Conservation (phyloP, 2,888 invertebrate species). For the Glyphotaelius pellucidus region DNA sequence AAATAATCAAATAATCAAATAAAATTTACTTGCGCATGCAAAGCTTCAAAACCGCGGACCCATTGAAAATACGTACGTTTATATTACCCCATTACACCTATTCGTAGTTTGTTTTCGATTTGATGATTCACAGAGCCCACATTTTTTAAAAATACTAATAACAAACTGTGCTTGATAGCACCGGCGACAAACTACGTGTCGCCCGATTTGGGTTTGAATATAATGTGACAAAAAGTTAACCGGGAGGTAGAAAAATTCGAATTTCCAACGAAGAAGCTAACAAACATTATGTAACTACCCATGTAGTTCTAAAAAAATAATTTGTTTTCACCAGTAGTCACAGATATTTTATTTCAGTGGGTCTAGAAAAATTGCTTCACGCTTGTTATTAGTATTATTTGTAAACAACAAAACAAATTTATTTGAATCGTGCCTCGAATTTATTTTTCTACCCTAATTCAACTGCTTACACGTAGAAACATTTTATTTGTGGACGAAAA, state of each 20-base stretch:
- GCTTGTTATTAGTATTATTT: neutral
- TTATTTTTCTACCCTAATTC: neutral
- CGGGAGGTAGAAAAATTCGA: too few relatives aligned
- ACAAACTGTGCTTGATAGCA: neutral
- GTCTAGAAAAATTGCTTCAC: neutral
- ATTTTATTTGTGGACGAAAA: neutral
- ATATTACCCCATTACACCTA: too few relatives aligned
- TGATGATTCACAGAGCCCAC: neutral
- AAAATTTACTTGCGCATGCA: too few relatives aligned
- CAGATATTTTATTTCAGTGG: neutral
- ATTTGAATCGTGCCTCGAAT: neutral
- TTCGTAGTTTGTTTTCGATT: too few relatives aligned
- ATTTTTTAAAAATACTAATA: neutral
- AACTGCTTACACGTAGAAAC: neutral
- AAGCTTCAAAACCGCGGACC: too few relatives aligned
- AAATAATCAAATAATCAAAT: too few relatives aligned
- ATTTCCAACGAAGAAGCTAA: neutral
- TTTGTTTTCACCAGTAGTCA: too few relatives aligned
- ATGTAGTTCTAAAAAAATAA: neutral
- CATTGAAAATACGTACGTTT: too few relatives aligned
- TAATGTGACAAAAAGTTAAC: neutral
- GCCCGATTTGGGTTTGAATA: neutral
- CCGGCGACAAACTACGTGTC: neutral
- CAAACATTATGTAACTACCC: neutral
- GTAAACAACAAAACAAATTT: neutral